Base-by-base conservation (phyloP, 2,888 invertebrate genomes). In the Aphodius granarius region DNA sequence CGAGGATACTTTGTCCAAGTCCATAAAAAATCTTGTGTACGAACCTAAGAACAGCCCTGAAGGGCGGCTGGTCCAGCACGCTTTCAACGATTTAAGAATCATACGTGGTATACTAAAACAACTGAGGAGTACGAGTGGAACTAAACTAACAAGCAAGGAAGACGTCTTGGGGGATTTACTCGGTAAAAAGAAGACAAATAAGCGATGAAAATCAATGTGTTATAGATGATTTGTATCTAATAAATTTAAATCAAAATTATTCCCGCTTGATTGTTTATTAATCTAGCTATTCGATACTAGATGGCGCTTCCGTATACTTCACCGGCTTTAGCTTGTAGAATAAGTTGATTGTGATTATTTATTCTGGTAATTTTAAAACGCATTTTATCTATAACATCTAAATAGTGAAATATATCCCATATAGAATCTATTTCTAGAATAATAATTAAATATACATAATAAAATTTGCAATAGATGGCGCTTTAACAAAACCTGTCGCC, bases 11-110 rank as follows among this genome's bases (percentile, higher is more conserved):
- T 85, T 94, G 19, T 92, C 91, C 80, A 89, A 90, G 78, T 88
- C 93, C 0, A 84, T 94, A 23, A 89, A 89, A 79, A 92, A 92
- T 89, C 85, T 95, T 13, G 87, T 94, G 18, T 90, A 94, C 77
- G 95, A 95, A 84, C 94, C 94, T 0, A 87, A 89, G 0, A 89
- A 89, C 43, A 93, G 94, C 17, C 93, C 94, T 0, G 95, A 95
- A 86, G 94, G 94, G 0, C 88, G 90, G 81, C 84, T 95, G 21
- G 91, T 92, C 4, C 91, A 90, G 73, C 91, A 90, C 79, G 94
- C 94, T 3, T 70, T 81, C 18, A 76, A 63, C 17, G 79, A 79
- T 43, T 19, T 81, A 64, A 77, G 73, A 22, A 77, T 80, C 13
- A 70, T 81, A 16, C 74, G 78, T 4, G 74, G 20, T 15, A 79